phyloP scores from a whole-genome alignment of 2,888 invertebrate genomes.

The Agonopterix subpropinquella region DNA sequence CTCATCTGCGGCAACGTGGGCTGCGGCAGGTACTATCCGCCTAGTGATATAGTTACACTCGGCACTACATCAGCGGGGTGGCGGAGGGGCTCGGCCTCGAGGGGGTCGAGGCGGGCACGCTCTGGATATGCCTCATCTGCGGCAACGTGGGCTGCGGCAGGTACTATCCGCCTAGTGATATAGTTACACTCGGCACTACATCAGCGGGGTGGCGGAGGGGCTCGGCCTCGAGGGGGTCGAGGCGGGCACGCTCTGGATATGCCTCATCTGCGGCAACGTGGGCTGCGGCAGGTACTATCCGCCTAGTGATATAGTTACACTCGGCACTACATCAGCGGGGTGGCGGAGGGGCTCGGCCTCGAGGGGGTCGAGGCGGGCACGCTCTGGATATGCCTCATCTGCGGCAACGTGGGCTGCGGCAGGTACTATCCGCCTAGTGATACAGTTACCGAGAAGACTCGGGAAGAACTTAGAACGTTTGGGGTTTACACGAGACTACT shows the following conservation, averaged over 20 bases:
- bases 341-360: too few relatives aligned
- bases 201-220: too few relatives aligned
- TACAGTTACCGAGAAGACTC: constrained; percentile 11
- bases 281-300: constrained; percentile 92
- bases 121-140: constrained; percentile 99
- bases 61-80: constrained; percentile 69
- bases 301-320: constrained; percentile 11
- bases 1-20: constrained; percentile 99
- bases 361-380: constrained; percentile 81
- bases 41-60: constrained; percentile 12
- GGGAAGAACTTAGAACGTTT: constrained; percentile 63
- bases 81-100: too few relatives aligned
- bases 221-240: too few relatives aligned
- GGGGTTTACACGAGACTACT: too few relatives aligned
- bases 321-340: constrained; percentile 58
- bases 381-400: constrained; percentile 99
- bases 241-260: constrained; percentile 96
- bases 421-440: constrained; percentile 68
- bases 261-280: constrained; percentile 98
- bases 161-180: constrained; percentile 46
- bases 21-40: constrained; percentile 86
- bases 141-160: constrained; percentile 99
- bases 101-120: constrained; percentile 80
- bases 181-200: constrained; percentile 40
- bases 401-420: constrained; percentile 97